Base-by-base conservation (phyloP, 2,797 vertebrate genomes). In the Gymnodraco acuticeps region DNA sequence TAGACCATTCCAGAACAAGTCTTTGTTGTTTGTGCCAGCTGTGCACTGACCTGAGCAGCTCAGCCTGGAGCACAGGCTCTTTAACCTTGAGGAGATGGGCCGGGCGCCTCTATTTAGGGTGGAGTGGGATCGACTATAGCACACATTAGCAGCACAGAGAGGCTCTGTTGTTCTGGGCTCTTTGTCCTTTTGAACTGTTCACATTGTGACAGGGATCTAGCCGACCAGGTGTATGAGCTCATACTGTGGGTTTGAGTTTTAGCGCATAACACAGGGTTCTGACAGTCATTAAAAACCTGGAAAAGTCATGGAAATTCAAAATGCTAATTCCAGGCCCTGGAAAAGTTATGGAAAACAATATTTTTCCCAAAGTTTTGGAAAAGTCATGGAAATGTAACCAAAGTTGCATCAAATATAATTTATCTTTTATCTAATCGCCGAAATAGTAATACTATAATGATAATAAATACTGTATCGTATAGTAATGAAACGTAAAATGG, bases 11-110 rank as follows among this genome's bases (percentile, higher is more conserved):
- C 72, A 88, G 83, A 84, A 81, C 82, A 66, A 55, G 19, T 59
- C 86, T 91, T 93, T 94, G 92, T 92, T 93, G 88, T 90, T 64
- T 27, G 78, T 87, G 89, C 91, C 88, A 85, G 86, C 33, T 38
- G 33, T 55, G 86, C 91, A 74, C 67, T 92, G 91, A 94, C 92
- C 93, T 89, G 89, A 85, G 86, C 88, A 87, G 81, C 73, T 54
- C 81, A 59, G 86, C 84, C 88, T 54, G 52, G 56, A 84, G 88
- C 82, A n/a, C 73, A 16, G 66, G 54, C 85, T 83, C 82, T 88
- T 83, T 91, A 89, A 91, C 91, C 89, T 87, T 84, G 83, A 89
- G 80, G 73, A 90, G 87, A 82, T 73, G 82, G 61, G 67, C 66
- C 50, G 16, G 78, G 60, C 17, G 14, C 71, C 73, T 88, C 83